Base-by-base conservation (phyloP, 2,113 vertebrate genomes). In the Neomonachus schauinslandi region DNA sequence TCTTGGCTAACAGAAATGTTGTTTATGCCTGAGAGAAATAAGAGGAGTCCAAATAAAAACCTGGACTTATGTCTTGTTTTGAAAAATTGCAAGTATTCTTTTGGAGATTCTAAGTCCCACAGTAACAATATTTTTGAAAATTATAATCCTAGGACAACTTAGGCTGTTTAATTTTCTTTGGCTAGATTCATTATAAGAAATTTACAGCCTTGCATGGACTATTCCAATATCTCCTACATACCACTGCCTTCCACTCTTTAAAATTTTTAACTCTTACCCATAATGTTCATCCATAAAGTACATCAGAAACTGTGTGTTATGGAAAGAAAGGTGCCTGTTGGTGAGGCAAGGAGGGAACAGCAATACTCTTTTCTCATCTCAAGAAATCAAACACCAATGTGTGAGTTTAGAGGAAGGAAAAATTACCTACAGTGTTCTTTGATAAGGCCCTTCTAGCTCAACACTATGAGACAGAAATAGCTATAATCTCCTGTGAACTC, bases 11-110 rank as follows among this genome's bases (percentile, higher is more conserved):
- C 21, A n/a, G 26, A 59, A 57, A 42, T 2, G 21, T 42, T 51
- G 69, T 42, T 94, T 72, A 79, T 84, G 31, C 36, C 79, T 96
- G 33, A 49, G 69, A 80, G 61, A 94, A 92, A 85, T 42, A 28
- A 80, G 28, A 85, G 16, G 31, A 65, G 49, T 51, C 26, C n/a
- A 53, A 84, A 51, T 65, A 83, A 65, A 95, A 65, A 65, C 18
- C 9, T 65, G 4, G 14, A 65, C 24, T 49, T 77, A 28, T 72
- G 24, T 33, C 53, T 88, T 16, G 2, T 71, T 51, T 55, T 53
- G 76, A 61, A 77, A 82, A 72, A 12, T 57, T 46, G 36, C 4
- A 83, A 92, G 81, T 51, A 4, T 79, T 82, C 39, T 79, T 84
- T 11, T n/a, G 61, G 69, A 65, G 46, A 81, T 84, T 84, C 26